Conservation (phyloP, 1,140 invertebrate genomes). For the Drosophila jambulina region DNA sequence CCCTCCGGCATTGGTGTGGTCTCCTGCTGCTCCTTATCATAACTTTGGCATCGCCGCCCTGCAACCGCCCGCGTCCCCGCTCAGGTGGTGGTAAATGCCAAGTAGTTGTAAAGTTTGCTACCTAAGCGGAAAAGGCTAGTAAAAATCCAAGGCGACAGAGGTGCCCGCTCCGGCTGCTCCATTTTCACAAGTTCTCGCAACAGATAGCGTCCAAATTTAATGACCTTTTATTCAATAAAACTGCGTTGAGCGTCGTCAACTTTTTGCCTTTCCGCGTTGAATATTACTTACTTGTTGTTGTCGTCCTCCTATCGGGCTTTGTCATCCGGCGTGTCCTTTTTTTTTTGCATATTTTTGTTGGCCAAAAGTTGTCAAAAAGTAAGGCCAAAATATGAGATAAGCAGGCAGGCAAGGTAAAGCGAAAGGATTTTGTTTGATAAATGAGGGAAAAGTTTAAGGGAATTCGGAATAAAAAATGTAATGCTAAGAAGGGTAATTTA, state of each 20-base stretch:
- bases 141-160: conserved; percentile 49
- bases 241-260: conserved; percentile 56
- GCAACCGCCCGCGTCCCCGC: not conserved
- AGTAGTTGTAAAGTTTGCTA: conserved; percentile 80
- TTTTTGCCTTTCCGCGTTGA: conserved; percentile 26
- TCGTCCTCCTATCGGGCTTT: conserved; percentile 30
- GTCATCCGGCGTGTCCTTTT: conserved; percentile 4
- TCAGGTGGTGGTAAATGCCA: conserved; percentile 80
- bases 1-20: conserved; percentile 13
- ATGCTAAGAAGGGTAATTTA: no score
- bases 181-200: conserved; percentile 77
- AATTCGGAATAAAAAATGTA: not conserved
- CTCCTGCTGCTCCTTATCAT: conserved; percentile 75
- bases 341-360: conserved; percentile 19
- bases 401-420: conserved; percentile 8
- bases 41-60: conserved; percentile 69
- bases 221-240: conserved; percentile 84
- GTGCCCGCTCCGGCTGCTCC: conserved; percentile 51
- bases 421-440: conserved; percentile 34
- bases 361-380: conserved; percentile 36
- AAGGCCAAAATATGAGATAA: conserved; percentile 32
- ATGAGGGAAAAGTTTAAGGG: conserved; percentile 15
- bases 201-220: conserved; percentile 83
- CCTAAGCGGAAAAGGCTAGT: conserved; percentile 79
- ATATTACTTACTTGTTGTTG: conserved; percentile 18